These are phyloP conservation scores for Rhinichthys osculus DNA, from an alignment of 2,797 vertebrate genomes.

Conservation along the genomic window DNA sequence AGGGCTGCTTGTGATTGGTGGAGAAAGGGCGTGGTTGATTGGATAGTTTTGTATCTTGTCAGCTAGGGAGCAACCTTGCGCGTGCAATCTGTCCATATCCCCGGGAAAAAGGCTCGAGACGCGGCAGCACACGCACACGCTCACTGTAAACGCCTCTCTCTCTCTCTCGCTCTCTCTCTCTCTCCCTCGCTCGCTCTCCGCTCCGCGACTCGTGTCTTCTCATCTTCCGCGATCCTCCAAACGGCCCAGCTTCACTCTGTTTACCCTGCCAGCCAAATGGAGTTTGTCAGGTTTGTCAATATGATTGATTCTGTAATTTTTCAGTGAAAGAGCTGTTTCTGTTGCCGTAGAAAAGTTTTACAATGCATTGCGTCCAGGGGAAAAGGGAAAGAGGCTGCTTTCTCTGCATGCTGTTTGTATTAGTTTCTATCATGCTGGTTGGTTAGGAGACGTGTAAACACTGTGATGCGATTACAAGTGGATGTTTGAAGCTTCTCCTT, in stretches of 20 bases:
- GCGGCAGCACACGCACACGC: conserved; percentile 79
- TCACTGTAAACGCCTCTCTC: conserved; percentile 60
- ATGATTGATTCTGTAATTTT: conserved; percentile 86
- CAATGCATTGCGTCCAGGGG: background rate
- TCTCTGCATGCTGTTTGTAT: conserved; percentile 43
- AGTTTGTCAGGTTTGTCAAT: conserved; percentile 98
- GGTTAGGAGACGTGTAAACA: conserved; percentile 39
- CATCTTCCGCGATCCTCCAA: conserved; percentile 75
- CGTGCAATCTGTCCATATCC: conserved; percentile 93
- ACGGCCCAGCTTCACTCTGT: conserved; percentile 85
- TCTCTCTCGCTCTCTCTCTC: conserved; percentile 28
- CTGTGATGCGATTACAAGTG: conserved; percentile 20
- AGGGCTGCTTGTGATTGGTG: conserved; percentile 95
- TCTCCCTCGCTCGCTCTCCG: conserved; percentile 47
- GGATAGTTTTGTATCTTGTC: conserved; percentile 95
- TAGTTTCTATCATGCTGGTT: conserved; percentile 34
- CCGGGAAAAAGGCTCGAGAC: conserved; percentile 84
- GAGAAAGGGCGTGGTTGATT: conserved; percentile 95
- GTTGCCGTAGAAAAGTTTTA: conserved; percentile 40
- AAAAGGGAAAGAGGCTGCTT: conserved; percentile 1
- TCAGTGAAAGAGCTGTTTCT: conserved; percentile 62
- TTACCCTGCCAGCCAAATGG: conserved; percentile 96
- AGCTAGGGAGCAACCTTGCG: conserved; percentile 89
- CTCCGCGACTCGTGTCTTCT: conserved; percentile 71
- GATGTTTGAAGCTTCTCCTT: conserved; percentile 39